Percentiles rank a stretch among this genome's conserved stretches.
Conservation (phyloP, 30 jellyfish, hydroid and myxozoan species). For the Cassiopea xamachana region DNA sequence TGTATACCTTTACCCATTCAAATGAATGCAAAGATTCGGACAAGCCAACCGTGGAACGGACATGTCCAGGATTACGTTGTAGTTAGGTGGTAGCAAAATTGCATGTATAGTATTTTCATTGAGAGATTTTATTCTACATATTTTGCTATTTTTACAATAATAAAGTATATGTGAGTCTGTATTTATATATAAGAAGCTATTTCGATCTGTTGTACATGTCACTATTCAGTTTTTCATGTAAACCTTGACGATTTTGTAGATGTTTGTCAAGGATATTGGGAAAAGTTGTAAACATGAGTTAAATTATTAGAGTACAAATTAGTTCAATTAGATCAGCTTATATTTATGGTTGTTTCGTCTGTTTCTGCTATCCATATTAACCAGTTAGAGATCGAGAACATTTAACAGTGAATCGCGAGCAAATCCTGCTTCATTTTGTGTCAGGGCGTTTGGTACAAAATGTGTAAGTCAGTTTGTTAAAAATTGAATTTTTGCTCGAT, state of each 20-base stretch:
- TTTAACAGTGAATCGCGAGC: too few relatives aligned
- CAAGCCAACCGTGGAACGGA: conserved; percentile 58
- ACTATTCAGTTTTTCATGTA: neutral
- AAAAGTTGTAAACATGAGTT: neutral
- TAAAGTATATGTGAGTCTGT: conserved; percentile 5
- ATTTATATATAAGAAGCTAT: conserved; percentile 26
- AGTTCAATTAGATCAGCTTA: neutral
- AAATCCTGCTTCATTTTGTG: too few relatives aligned
- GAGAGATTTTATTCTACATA: conserved; percentile 2
- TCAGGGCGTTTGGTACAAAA: too few relatives aligned
- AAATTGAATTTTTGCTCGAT: too few relatives aligned
- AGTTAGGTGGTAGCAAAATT: conserved; percentile 22
- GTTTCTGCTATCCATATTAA: neutral
- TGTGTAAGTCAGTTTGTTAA: too few relatives aligned
- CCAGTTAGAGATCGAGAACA: too few relatives aligned
- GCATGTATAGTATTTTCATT: neutral
- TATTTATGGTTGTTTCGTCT: neutral
- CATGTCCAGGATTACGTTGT: conserved; percentile 46
- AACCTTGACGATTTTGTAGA: neutral
- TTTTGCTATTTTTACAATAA: neutral
- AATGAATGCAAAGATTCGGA: conserved; percentile 38
- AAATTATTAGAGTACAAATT: conserved; percentile 8
- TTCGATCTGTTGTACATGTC: conserved; percentile 35
- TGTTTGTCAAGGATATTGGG: neutral
- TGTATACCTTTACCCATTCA: conserved; percentile 48